Base-by-base conservation (phyloP, 1,140 invertebrate species). In the Glossosoma conforme region DNA sequence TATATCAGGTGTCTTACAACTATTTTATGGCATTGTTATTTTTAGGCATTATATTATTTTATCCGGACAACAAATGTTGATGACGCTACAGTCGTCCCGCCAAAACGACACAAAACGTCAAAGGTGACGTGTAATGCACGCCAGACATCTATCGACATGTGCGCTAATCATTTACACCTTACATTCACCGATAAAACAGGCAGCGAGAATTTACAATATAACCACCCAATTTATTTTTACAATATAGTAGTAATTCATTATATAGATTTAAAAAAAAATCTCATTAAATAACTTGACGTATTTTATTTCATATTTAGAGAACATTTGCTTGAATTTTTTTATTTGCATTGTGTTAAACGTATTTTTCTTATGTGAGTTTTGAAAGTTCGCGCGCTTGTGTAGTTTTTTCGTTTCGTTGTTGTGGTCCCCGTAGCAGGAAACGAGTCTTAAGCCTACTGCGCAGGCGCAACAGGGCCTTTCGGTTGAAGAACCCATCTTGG, bases 381-480 rank as follows among this genome's bases (percentile, higher is more conserved):
- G 43, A 19, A 55, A 63, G 50, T 68, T 71, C 53, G 62, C 69
- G 69, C 68, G 62, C 61, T 53, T 40, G 40, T 28, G 40, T 38
- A 38, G 62, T 64, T 58, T 62, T 61, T 52, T 64, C 67, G 64
- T 58, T 25, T 45, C 58, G 61, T 62, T 62, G 65, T 66, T 72
- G 71, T 62, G 68, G 72, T 70, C 71, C 71, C 71, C 70, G 62
- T 63, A 54, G 70, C 69, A 67, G 71, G 71, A 74, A 74, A 66
- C 70, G 70, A 72, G 64, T 70, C 64, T 72, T 66, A 62, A 67
- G 70, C 65, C 68, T 71, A 69, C 71, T 74, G 72, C 71, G 71
- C 71, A 72, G 70, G 71, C 71, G 71, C 70, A 74, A 72, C 48
- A 72, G 69, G 71, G 69, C 69, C 70, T 68, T 73, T 74, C 69